phyloP scores from a whole-genome alignment of 2,888 invertebrate species.

The Tinea pellionella region DNA sequence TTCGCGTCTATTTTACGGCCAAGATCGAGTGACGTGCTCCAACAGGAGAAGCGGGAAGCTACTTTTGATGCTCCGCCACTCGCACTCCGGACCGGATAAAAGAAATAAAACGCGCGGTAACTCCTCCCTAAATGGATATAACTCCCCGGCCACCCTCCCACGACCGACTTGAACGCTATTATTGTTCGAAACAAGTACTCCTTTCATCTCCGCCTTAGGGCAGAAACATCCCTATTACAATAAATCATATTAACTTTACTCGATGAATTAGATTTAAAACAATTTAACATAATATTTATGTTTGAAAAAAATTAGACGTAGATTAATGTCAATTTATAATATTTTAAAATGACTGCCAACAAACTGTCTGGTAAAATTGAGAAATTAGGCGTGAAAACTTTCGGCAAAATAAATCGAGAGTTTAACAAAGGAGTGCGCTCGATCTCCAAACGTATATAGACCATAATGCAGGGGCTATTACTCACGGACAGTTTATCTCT shows the following conservation, averaged over 20 bases:
- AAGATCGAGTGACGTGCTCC: constrained; percentile 50
- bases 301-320: background rate
- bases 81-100: constrained; percentile 43
- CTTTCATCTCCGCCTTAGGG: constrained; percentile 18
- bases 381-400: background rate
- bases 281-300: background rate
- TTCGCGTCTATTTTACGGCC: constrained; percentile 67
- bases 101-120: constrained; percentile 60
- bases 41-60: constrained; percentile 38
- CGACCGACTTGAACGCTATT: constrained; percentile 44
- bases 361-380: background rate
- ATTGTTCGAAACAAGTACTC: constrained; percentile 33
- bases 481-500: constrained; percentile 34
- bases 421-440: background rate
- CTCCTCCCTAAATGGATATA: constrained; percentile 59
- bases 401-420: background rate
- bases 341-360: background rate
- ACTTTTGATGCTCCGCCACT: constrained; percentile 33
- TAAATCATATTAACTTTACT: constrained; percentile 3
- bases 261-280: constrained; percentile 1
- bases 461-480: constrained; percentile 22
- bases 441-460: background rate
- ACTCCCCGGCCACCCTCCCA: constrained; percentile 48
- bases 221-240: constrained; percentile 3
- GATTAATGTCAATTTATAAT: background rate